A percentile compares a stretch with the other conserved stretches of the same genome.
Evolutionary conservation across 2,113 vertebrate genomes (phyloP).

Genomic region (Caloenas nicobarica): DNA sequence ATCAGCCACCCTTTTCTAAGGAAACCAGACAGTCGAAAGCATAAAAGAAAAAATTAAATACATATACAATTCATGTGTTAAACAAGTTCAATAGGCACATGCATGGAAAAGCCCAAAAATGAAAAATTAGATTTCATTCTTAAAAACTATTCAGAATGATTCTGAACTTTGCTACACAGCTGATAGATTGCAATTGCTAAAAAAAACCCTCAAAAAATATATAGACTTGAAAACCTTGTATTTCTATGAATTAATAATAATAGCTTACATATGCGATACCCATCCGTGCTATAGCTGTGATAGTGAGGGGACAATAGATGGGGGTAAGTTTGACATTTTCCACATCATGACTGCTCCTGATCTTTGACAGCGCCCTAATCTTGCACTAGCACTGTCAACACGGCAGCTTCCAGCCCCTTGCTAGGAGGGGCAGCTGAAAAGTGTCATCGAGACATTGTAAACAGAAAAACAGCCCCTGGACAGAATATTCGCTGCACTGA

Average conservation of each 20-base stretch:
- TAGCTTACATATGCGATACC: neutral
- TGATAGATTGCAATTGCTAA: neutral
- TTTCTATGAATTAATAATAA: neutral
- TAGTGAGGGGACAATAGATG: rapidly evolving
- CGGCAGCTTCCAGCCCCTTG: neutral
- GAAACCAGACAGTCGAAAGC: neutral
- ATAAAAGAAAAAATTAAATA: neutral
- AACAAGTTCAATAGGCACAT: neutral
- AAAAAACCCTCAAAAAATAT: neutral
- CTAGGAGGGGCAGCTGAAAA: neutral
- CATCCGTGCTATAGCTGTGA: neutral
- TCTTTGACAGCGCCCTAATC: neutral
- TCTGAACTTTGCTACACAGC: neutral
- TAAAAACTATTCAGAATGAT: neutral
- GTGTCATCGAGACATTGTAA: neutral
- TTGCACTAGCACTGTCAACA: neutral
- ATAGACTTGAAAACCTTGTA: neutral
- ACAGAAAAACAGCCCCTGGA: neutral
- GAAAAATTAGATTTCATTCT: neutral
- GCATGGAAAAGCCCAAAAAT: neutral
- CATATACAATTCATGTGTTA: neutral
- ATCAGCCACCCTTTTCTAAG: neutral
- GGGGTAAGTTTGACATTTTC: neutral
- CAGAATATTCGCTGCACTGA: neutral
- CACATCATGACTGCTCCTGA: neutral